Percentiles rank a stretch among this genome's conserved stretches.
Conservation (phyloP, 1,140 invertebrate genomes). For the Drosophila tani region DNA sequence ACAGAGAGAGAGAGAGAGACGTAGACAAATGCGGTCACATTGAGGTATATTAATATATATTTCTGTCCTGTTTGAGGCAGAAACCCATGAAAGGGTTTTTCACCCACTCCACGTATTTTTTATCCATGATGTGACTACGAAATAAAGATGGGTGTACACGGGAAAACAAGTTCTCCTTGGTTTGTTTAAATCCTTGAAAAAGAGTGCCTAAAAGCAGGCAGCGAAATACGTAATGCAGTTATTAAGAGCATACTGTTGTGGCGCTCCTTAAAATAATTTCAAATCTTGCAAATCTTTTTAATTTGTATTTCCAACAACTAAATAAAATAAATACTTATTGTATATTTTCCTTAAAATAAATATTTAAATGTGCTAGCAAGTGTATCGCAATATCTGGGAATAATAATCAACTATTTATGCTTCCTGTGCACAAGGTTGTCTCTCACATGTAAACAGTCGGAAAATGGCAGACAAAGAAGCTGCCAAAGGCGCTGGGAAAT, state of each 20-base stretch:
- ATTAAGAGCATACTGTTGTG: no score
- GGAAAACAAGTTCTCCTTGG: background rate
- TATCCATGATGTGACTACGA: slow-evolving; percentile 49
- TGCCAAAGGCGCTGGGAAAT: slow-evolving; percentile 42
- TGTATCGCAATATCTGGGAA: no score
- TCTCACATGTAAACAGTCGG: slow-evolving; percentile 56
- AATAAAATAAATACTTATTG: no score
- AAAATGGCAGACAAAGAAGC: slow-evolving; percentile 61
- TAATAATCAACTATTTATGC: background rate
- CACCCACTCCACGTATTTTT: slow-evolving; percentile 8
- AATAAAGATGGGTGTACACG: slow-evolving; percentile 36
- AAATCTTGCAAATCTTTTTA: no score
- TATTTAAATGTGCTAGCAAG: no score
- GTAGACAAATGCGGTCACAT: slow-evolving; percentile 73
- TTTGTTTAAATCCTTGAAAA: no score
- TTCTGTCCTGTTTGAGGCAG: slow-evolving; percentile 33
- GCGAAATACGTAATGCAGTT: no score
- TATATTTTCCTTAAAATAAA: no score
- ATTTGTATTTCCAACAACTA: no score
- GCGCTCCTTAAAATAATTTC: no score
- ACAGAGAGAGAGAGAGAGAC: background rate
- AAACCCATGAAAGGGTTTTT: slow-evolving; percentile 49
- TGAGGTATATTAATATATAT: slow-evolving; percentile 75
- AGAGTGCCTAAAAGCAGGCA: no score
- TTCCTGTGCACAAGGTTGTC: slow-evolving; percentile 8